These are phyloP conservation scores for Aviceda subcristata DNA, from an alignment of 2,113 vertebrate genomes.

Conservation along the genomic window DNA sequence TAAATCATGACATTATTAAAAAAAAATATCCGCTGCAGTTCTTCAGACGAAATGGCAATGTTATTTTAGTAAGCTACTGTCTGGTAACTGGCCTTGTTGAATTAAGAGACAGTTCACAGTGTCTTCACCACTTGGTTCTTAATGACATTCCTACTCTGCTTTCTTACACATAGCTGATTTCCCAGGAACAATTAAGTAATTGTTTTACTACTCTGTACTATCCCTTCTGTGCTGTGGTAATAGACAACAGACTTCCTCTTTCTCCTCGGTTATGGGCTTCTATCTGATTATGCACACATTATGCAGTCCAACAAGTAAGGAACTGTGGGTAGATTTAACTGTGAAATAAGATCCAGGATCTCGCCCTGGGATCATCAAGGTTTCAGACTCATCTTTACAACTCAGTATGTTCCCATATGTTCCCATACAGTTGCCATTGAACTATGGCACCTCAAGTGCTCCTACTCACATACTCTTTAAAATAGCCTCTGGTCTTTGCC, in stretches of 20 bases:
- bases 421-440: background rate
- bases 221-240: background rate
- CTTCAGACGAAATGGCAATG: background rate
- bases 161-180: background rate
- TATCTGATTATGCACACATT: background rate
- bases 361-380: background rate
- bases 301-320: background rate
- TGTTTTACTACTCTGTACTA: background rate
- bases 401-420: background rate
- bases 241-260: background rate
- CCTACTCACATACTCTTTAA: background rate
- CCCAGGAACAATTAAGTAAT: background rate
- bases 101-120: background rate
- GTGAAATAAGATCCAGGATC: background rate
- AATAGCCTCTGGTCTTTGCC: background rate
- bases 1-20: background rate
- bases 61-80: background rate
- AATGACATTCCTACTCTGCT: background rate
- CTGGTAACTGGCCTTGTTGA: background rate
- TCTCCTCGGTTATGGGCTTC: background rate
- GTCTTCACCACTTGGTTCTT: background rate
- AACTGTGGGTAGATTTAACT: background rate
- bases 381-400: background rate
- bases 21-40: background rate
- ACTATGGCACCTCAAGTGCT: background rate